Base-by-base conservation (phyloP, 2,888 invertebrate genomes). In the Eristalinus aeneus region DNA sequence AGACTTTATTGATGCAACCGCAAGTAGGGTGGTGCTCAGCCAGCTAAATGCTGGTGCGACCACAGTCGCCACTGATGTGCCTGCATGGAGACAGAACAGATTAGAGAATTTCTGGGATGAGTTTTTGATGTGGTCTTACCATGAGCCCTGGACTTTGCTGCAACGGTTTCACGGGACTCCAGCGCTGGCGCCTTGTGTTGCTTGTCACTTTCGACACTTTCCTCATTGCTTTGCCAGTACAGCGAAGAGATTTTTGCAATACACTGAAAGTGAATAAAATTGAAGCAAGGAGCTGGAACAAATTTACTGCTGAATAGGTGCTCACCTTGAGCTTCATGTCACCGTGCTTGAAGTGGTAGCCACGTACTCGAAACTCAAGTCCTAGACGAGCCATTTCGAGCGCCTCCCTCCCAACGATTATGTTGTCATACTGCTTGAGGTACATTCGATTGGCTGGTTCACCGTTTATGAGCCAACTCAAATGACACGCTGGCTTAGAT, bases 381-480 rank as follows among this genome's bases (percentile, higher is more conserved):
- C 95, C 96, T 32, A 97, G 93, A 58, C 95, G 95, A 2, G 97
- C 95, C 81, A 96, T 95, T 92, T 97, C 96, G 71, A 97, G 93
- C 0, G 93, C 94, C 89, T 95, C 95, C 2, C 94, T 93, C 58
- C 94, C 94, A 5, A 93, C 93, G 56, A 94, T 92, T 53, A 93
- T 92, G 65, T 93, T 93, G 87, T 94, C 93, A 12, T 93, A 94
- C 32, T 94, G 93, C 77, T 92, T 91, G 56, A 95, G 91, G 12
- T 94, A 93, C 8, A 91, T 89, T 4, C 94, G 89, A 27, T 95
- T 94, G 2, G 95, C 95, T 87, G 95, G 96, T 90, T 97, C 96
- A 9, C 96, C 97, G 91, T 97, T 97, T 92, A 97, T 96, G 92
- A 96, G 96, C 97, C 97, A 97, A 89, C 95, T 95, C 53, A 97